phyloP scores from a whole-genome alignment of 2,888 invertebrate genomes.

The Seira sanloemensis region DNA sequence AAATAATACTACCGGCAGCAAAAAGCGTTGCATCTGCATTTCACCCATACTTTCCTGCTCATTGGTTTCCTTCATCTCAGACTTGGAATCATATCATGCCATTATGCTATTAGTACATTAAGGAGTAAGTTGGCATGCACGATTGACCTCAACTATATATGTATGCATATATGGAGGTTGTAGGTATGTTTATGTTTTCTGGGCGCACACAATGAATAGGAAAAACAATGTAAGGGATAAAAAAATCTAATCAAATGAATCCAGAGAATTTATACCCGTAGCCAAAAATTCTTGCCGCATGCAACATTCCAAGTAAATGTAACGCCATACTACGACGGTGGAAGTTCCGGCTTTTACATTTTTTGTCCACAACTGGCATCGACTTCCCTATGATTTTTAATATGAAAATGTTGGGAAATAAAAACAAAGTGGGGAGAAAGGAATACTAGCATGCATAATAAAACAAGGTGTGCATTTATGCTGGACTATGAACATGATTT shows the following conservation, averaged over 20 bases:
- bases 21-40: neutral
- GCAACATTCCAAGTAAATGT: conserved; percentile 9
- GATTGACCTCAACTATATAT: neutral
- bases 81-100: conserved; percentile 8
- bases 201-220: neutral
- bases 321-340: too few species aligned
- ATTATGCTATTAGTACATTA: conserved; percentile 2
- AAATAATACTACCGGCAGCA: neutral
- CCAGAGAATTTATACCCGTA: conserved; percentile 32
- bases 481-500: too few species aligned
- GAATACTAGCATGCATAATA: conserved; percentile 14
- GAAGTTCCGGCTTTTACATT: neutral
- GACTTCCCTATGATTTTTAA: conserved; percentile 18
- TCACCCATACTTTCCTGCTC: neutral
- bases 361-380: neutral
- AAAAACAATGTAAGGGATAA: neutral
- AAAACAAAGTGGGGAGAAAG: neutral
- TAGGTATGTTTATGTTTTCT: neutral
- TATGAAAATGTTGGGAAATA: neutral
- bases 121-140: neutral
- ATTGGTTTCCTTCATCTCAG: neutral
- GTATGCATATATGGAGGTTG: neutral
- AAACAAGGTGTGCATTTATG: neutral
- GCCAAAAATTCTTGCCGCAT: neutral
- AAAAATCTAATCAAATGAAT: conserved; percentile 60